These are phyloP conservation scores for Drosophila nigricruria DNA, from an alignment of 2,888 invertebrate species.

Conservation along the genomic window DNA sequence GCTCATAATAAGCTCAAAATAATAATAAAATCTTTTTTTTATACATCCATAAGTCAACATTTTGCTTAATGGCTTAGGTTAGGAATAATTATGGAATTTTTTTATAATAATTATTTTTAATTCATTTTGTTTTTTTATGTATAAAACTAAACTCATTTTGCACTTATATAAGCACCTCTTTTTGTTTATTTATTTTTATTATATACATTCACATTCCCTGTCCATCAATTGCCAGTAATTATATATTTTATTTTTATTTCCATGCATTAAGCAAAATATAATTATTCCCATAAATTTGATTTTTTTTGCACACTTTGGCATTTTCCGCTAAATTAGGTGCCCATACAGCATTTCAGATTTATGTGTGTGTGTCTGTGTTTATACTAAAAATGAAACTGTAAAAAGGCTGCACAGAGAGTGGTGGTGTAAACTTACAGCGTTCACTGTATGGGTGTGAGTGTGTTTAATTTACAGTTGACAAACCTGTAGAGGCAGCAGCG, in stretches of 20 bases:
- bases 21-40: background rate
- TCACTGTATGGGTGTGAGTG: constrained; percentile 23
- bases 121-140: background rate
- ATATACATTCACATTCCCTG: background rate
- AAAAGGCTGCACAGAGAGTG: background rate
- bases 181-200: background rate
- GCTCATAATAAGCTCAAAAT: background rate
- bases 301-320: constrained; percentile 11
- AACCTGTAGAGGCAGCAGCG: constrained; percentile 38
- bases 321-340: constrained; percentile 54
- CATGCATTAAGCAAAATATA: constrained; percentile 3
- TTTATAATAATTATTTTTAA: background rate
- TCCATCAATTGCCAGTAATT: constrained; percentile 1
- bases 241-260: background rate
- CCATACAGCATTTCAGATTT: constrained; percentile 26
- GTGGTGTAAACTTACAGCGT: constrained; percentile 22
- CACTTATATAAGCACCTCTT: background rate
- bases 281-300: constrained; percentile 11
- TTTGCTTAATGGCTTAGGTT: background rate
- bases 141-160: background rate
- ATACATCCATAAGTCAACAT: background rate
- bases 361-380: constrained; percentile 8
- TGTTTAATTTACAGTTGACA: constrained; percentile 19
- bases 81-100: background rate
- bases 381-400: constrained; percentile 17